These are phyloP conservation scores for Zaprionus vittiger DNA, from an alignment of 1,140 invertebrate genomes.

Conservation along the genomic window DNA sequence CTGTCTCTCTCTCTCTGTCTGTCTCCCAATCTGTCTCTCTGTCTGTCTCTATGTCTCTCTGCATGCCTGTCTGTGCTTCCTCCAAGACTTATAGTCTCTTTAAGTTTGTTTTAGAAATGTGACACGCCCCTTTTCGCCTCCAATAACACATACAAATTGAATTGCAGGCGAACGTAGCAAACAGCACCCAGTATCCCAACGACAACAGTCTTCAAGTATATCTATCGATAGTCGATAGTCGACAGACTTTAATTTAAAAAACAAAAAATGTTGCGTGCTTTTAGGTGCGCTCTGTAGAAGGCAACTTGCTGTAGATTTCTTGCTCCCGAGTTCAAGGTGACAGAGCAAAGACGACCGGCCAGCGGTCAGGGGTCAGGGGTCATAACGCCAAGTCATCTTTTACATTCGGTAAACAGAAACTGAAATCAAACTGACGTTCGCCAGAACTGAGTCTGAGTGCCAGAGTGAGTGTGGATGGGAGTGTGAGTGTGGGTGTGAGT, in stretches of 20 bases:
- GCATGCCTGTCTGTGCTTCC: too few species aligned
- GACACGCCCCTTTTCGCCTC: too few species aligned
- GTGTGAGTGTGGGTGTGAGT: background rate
- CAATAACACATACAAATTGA: too few species aligned
- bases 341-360: too few species aligned
- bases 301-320: slow-evolving; percentile 5
- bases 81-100: too few species aligned
- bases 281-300: background rate
- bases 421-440: slow-evolving; percentile 47
- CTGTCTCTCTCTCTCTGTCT: too few species aligned
- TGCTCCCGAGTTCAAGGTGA: too few species aligned
- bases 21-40: too few species aligned
- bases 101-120: too few species aligned
- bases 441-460: background rate
- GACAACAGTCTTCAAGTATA: background rate
- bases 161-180: too few species aligned
- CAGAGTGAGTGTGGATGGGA: background rate
- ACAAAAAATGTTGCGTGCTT: slow-evolving; percentile 13
- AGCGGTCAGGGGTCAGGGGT: slow-evolving; percentile 41
- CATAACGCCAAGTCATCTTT: slow-evolving; percentile 46
- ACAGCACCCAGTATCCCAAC: too few species aligned
- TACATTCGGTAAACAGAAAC: slow-evolving; percentile 49
- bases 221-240: background rate
- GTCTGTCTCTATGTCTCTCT: too few species aligned
- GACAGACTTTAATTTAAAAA: background rate